These are phyloP conservation scores for Illadopsis cleaveri DNA, from an alignment of 2,113 vertebrate species.

Conservation along the genomic window DNA sequence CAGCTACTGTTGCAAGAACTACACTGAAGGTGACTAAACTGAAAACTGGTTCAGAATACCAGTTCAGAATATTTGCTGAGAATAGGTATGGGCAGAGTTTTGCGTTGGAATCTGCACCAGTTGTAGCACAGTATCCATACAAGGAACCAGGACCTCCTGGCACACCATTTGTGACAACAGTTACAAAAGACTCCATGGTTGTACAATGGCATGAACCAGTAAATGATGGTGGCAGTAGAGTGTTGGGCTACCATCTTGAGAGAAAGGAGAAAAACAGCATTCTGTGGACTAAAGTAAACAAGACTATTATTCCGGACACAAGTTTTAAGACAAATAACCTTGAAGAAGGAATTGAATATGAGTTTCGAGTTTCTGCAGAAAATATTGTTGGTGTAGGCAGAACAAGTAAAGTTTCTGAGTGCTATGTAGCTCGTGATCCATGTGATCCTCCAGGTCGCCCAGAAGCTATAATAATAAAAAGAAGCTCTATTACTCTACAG, in stretches of 20 bases:
- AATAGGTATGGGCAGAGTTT: constrained; percentile 96
- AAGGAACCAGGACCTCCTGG: constrained; percentile 96
- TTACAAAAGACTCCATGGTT: constrained; percentile 91
- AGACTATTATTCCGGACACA: constrained; percentile 91
- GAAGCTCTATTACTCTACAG: constrained; percentile 88
- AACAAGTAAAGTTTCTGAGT: constrained; percentile 95
- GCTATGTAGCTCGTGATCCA: constrained; percentile 91
- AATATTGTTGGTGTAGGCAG: constrained; percentile 96
- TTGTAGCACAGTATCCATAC: constrained; percentile 94
- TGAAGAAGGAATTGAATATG: constrained; percentile 95
- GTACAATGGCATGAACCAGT: constrained; percentile 97
- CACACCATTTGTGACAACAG: constrained; percentile 87
- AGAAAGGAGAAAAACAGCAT: constrained; percentile 98
- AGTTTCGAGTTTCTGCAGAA: constrained; percentile 94
- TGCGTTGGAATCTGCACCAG: constrained; percentile 85
- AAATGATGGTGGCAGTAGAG: constrained; percentile 88
- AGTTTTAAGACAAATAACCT: constrained; percentile 89
- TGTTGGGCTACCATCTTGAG: constrained; percentile 96
- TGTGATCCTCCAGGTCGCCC: constrained; percentile 95
- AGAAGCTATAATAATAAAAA: constrained; percentile 89
- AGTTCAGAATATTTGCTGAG: constrained; percentile 97
- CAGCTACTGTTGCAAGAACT: constrained; percentile 88
- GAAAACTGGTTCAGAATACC: constrained; percentile 95
- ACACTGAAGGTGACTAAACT: constrained; percentile 89
- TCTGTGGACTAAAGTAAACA: constrained; percentile 95